Conservation (phyloP, 2,797 vertebrate genomes). For the Yasuhikotakia modesta region DNA sequence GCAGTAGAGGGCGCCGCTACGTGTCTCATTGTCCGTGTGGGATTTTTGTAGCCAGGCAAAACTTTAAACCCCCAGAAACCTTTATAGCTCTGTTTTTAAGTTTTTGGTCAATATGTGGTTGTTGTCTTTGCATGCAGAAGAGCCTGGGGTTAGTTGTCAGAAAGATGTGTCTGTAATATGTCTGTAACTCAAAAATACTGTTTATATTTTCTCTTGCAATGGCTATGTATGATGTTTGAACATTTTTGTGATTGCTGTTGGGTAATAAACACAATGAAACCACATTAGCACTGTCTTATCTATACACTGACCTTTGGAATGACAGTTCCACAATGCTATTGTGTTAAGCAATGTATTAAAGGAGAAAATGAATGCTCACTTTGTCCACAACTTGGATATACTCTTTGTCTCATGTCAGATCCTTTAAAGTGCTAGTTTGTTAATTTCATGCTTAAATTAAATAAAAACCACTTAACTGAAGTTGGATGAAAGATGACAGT, state of each 20-base stretch:
- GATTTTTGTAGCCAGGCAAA: background rate
- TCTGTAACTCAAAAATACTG: no score
- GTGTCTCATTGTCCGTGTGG: background rate
- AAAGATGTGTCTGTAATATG: no score
- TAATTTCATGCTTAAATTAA: no score
- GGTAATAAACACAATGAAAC: no score
- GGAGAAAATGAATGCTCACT: background rate
- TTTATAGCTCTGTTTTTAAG: background rate
- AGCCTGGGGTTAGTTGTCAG: no score
- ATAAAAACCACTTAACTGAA: no score
- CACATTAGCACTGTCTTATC: background rate
- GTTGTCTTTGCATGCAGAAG: background rate
- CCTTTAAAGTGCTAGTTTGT: background rate
- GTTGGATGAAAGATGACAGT: no score
- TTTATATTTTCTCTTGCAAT: no score
- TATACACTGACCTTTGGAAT: background rate
- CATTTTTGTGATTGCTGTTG: no score
- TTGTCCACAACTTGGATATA: background rate
- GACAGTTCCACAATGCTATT: background rate
- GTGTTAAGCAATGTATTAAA: background rate
- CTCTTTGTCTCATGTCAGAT: background rate
- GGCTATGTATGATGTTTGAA: no score
- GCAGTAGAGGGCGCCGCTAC: slow-evolving; percentile 40
- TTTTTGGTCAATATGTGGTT: background rate
- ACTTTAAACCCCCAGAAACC: background rate